Conservation (phyloP, 2,113 vertebrate species). For the Benitochromis conjunctus region DNA sequence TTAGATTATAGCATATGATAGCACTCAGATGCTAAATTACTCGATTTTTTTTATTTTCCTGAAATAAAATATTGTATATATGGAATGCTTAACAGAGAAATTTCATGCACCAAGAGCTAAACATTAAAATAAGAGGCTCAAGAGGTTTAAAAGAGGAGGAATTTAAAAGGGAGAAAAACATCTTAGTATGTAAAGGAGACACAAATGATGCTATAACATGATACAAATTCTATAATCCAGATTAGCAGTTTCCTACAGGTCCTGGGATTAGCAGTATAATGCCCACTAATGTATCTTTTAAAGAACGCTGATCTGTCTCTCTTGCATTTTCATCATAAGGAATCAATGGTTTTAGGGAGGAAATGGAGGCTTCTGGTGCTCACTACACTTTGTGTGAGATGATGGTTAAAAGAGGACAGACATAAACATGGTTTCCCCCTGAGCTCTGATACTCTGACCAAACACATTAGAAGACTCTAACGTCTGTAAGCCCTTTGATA, state of each 20-base stretch:
- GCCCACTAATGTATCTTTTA: slow-evolving; percentile 68
- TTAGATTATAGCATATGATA: not conserved
- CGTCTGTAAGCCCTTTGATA: not conserved
- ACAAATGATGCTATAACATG: slow-evolving; percentile 33
- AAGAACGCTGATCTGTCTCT: slow-evolving; percentile 27
- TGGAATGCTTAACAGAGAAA: not conserved
- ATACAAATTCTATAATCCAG: slow-evolving; percentile 62
- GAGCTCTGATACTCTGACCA: not conserved
- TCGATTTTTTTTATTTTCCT: not conserved
- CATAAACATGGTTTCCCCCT: not conserved
- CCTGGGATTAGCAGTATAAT: slow-evolving; percentile 65
- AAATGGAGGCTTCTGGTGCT: not conserved
- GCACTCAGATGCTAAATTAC: not conserved
- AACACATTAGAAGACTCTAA: slow-evolving; percentile 16
- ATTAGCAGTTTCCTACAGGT: slow-evolving; percentile 55
- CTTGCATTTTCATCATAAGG: slow-evolving; percentile 26
- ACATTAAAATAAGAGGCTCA: not conserved
- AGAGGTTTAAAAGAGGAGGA: not conserved
- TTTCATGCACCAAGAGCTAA: not conserved
- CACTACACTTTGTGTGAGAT: not conserved
- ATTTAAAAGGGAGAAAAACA: not conserved
- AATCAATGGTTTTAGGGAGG: slow-evolving; percentile 28
- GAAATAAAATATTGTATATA: not conserved
- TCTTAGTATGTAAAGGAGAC: not conserved
- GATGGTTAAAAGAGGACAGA: not conserved